Percentiles rank a stretch among this genome's conserved stretches.
Conservation (phyloP, 1,140 invertebrate species). For the Zophobas morio region DNA sequence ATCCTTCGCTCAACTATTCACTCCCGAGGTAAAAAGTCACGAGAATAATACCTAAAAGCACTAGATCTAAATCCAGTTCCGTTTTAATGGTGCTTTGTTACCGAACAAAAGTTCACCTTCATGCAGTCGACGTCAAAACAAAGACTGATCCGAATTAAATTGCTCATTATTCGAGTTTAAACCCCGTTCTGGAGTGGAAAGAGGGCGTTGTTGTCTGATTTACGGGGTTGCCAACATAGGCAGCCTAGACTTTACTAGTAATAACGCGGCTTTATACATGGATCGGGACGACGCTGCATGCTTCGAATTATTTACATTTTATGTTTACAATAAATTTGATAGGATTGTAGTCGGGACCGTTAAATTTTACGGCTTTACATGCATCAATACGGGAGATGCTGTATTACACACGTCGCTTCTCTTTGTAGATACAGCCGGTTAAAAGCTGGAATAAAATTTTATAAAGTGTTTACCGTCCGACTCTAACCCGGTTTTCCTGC, state of each 20-base stretch:
- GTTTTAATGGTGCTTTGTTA: slow-evolving; percentile 29
- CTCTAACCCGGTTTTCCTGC: slow-evolving; percentile 30
- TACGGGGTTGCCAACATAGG: slow-evolving; percentile 20
- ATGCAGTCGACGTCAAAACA: slow-evolving; percentile 12
- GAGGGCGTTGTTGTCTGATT: slow-evolving; percentile 38
- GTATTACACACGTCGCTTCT: slow-evolving; percentile 34
- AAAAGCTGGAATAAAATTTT: slow-evolving; percentile 38
- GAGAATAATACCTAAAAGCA: slow-evolving; percentile 18
- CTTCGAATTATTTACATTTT: slow-evolving; percentile 41
- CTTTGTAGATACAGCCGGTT: slow-evolving; percentile 17
- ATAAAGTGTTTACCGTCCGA: slow-evolving; percentile 38
- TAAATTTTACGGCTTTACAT: slow-evolving; percentile 39
- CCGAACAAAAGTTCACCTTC: slow-evolving; percentile 34
- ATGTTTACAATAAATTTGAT: slow-evolving; percentile 41
- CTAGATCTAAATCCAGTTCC: not conserved
- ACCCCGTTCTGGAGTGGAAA: slow-evolving; percentile 18
- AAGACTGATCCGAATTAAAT: slow-evolving; percentile 41
- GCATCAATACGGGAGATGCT: slow-evolving; percentile 35
- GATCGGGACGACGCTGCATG: slow-evolving; percentile 39
- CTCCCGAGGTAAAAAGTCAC: not conserved
- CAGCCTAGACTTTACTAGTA: slow-evolving; percentile 33
- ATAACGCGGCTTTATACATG: slow-evolving; percentile 30
- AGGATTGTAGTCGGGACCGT: slow-evolving; percentile 32
- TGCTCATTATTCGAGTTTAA: slow-evolving; percentile 39
- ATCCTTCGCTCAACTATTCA: too few relatives aligned